phyloP scores from a whole-genome alignment of 2,888 invertebrate species.

The Laothoe populi region DNA sequence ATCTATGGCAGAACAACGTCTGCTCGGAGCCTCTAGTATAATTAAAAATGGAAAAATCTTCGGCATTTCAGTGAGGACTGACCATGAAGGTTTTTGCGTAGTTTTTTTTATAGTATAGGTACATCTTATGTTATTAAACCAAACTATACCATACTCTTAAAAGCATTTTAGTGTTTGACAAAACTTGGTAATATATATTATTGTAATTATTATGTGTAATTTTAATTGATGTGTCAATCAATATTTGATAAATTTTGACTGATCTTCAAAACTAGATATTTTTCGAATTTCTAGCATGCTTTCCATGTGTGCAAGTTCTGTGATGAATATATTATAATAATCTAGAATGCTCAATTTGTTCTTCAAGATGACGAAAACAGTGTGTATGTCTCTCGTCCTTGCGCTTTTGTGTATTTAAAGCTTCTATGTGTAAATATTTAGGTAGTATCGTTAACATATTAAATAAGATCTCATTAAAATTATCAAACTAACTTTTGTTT shows the following conservation, averaged over 20 bases:
- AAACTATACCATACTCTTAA: not conserved
- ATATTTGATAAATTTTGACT: conserved; percentile 48
- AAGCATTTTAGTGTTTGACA: not conserved
- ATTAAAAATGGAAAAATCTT: too few relatives aligned
- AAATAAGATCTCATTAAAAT: conserved; percentile 43
- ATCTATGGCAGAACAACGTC: too few relatives aligned
- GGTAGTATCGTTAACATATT: conserved; percentile 51
- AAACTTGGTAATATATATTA: not conserved
- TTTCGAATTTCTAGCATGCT: conserved; percentile 52
- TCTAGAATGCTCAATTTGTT: not conserved
- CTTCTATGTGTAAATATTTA: conserved; percentile 65
- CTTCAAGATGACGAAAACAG: not conserved
- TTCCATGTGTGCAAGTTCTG: conserved; percentile 35
- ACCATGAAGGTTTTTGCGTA: not conserved
- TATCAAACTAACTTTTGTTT: conserved; percentile 16
- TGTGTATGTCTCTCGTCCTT: conserved; percentile 38
- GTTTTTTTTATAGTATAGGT: not conserved
- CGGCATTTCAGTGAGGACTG: too few relatives aligned
- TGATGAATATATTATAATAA: conserved; percentile 1
- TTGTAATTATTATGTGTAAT: conserved; percentile 14
- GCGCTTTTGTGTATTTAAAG: conserved; percentile 59
- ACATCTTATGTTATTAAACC: not conserved
- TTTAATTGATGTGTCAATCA: conserved; percentile 14
- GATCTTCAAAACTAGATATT: conserved; percentile 65
- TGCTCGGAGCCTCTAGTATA: too few relatives aligned